Base-by-base conservation (phyloP, 37 sponge, comb jelly and placozoan species). In the Agelas oroides region DNA sequence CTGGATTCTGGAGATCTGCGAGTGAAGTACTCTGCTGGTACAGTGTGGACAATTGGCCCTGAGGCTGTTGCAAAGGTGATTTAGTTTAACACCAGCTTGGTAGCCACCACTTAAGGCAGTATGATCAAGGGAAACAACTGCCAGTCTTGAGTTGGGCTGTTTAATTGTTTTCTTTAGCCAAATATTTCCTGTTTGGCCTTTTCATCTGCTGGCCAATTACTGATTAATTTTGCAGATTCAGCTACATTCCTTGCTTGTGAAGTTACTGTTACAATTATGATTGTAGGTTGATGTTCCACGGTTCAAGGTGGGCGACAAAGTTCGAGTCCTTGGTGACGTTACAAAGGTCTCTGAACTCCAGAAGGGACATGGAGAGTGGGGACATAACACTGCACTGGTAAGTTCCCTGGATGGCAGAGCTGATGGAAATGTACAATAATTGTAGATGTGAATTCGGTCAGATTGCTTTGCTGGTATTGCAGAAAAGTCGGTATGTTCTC, bases 341-440 rank as follows among this genome's bases (percentile, higher is more conserved):
- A 76, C 74, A n/a, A 64, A 72, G 16, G 75, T 87, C 34, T 71
- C 73, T 27, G 78, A 77, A 23, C 84, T 94, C 1, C 94, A 94
- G 77, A 71, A 94, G 37, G 88, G 88, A 5, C 94, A 94, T 59
- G 94, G 94, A 23, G 94, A 80, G 17, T 94, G 94, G 94, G 81
- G 76, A 33, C 77, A 86, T 28, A 87, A 82, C 57, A 86, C 90
- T 80, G 90, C 79, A 20, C 24, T 73, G 59, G 92, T 87, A 68
- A 78, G 84, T 70, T 71, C 5, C 2, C 23, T 2, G 2, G 12
- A 8, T 41, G 13, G 39, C 39, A 30, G 46, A 60, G 17, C 14
- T 63, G 16, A 13, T 12, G 12, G 40, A 14, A 72, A 27, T 14
- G n/a, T 19, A 33, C 17, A 23, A 15, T 14, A 20, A 12, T 72